phyloP scores from a whole-genome alignment of 2,113 vertebrate genomes.

The Porphyrio hochstetteri region DNA sequence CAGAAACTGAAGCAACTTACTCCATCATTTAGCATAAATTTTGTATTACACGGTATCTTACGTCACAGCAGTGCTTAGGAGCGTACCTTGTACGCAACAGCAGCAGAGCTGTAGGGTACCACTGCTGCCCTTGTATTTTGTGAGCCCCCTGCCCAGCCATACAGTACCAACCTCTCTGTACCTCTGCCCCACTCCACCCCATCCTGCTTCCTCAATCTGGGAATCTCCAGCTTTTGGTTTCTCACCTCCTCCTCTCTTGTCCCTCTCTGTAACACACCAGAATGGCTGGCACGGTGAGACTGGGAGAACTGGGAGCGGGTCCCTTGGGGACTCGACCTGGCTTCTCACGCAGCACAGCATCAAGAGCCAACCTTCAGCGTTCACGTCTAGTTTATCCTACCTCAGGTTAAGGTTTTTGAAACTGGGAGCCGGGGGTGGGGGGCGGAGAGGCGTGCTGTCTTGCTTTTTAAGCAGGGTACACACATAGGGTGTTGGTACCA shows the following conservation, averaged over 20 bases:
- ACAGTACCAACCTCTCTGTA: background rate
- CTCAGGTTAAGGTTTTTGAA: background rate
- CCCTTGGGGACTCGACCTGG: background rate
- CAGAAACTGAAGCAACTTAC: background rate
- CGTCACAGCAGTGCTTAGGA: background rate
- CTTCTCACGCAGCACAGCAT: accelerated
- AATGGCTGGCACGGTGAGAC: background rate
- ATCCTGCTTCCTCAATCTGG: background rate
- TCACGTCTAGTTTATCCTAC: accelerated
- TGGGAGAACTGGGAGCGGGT: background rate
- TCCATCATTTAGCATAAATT: background rate
- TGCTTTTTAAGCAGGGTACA: background rate
- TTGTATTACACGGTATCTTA: accelerated
- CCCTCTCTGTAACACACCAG: accelerated
- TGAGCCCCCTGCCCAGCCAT: too few relatives aligned
- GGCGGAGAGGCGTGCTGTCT: too few relatives aligned
- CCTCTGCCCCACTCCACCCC: background rate
- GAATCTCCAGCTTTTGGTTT: background rate
- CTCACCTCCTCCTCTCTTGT: background rate
- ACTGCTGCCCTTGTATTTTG: background rate
- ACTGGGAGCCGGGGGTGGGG: background rate
- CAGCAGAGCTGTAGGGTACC: too few relatives aligned
- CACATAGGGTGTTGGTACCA: background rate
- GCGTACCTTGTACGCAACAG: accelerated
- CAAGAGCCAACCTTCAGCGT: background rate